Conservation (phyloP, 2,797 vertebrate genomes). For the Cyclura pinguis region DNA sequence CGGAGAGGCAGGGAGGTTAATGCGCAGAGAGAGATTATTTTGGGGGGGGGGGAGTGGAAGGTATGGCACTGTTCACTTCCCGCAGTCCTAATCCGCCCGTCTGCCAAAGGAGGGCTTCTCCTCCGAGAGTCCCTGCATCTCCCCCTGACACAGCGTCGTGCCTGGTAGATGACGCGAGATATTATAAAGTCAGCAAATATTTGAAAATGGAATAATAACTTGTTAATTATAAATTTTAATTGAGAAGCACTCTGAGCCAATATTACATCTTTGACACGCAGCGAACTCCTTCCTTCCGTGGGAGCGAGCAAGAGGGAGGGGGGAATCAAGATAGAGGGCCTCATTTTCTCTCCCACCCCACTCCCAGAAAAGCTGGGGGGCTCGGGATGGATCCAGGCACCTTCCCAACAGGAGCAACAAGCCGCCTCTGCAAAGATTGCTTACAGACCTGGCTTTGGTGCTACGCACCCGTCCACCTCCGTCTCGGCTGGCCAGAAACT, state of each 20-base stretch:
- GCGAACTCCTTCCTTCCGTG: constrained; percentile 9
- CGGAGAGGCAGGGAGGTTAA: not conserved
- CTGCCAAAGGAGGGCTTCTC: accelerated
- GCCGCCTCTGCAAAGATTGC: too few species aligned
- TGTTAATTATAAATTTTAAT: constrained; percentile 55
- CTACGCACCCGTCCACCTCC: too few species aligned
- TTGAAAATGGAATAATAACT: constrained; percentile 50
- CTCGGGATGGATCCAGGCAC: too few species aligned
- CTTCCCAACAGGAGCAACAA: too few species aligned
- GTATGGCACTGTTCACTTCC: not conserved
- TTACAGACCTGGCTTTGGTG: too few species aligned
- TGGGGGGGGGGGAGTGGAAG: too few species aligned
- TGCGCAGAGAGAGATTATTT: too few species aligned
- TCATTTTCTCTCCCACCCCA: not conserved
- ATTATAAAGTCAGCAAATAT: constrained; percentile 16
- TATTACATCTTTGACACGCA: not conserved
- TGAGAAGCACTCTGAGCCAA: constrained; percentile 38
- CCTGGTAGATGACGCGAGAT: constrained; percentile 26
- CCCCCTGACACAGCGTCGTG: not conserved
- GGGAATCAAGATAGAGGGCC: not conserved
- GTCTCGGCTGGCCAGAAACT: too few species aligned
- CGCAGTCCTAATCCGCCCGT: not conserved
- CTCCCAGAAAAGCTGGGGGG: too few species aligned
- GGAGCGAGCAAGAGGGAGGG: not conserved
- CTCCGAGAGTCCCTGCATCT: not conserved